phyloP scores from a whole-genome alignment of 2,888 invertebrate genomes.

The Calliphora vomitoria region DNA sequence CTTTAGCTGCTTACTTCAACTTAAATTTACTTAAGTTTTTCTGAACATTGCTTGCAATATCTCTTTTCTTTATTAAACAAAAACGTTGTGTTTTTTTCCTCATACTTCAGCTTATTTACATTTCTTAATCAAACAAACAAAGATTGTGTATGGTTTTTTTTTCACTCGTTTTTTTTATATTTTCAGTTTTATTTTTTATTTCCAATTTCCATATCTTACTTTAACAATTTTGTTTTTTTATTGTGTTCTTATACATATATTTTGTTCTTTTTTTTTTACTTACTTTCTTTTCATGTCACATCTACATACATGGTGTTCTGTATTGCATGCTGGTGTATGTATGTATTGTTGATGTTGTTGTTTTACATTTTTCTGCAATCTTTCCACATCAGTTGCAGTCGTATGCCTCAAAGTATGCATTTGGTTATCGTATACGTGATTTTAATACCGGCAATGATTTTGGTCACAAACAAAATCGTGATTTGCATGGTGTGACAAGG shows the following conservation, averaged over 20 bases:
- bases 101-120: slow-evolving; percentile 58
- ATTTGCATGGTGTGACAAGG: slow-evolving; percentile 88
- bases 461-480: slow-evolving; percentile 90
- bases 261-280: slow-evolving; percentile 46
- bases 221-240: slow-evolving; percentile 28
- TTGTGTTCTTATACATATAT: slow-evolving; percentile 46
- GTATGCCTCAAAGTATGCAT: slow-evolving; percentile 88
- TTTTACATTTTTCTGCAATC: slow-evolving; percentile 2
- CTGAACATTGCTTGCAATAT: slow-evolving; percentile 1
- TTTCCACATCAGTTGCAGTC: slow-evolving; percentile 85
- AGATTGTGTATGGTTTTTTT: slow-evolving; percentile 7
- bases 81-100: slow-evolving; percentile 4
- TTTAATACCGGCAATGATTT: slow-evolving; percentile 90
- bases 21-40: slow-evolving; percentile 1
- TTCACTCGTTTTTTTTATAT: background rate
- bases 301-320: slow-evolving; percentile 42
- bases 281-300: slow-evolving; percentile 70
- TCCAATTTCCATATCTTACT: slow-evolving; percentile 59
- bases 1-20: background rate
- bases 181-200: slow-evolving; percentile 30
- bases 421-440: slow-evolving; percentile 90
- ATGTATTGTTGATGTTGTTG: background rate
- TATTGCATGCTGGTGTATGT: background rate
- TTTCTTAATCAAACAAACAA: slow-evolving; percentile 66
- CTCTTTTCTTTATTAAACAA: slow-evolving; percentile 19